phyloP scores from a whole-genome alignment of 2,888 invertebrate genomes.

The Pterobdella sp. region DNA sequence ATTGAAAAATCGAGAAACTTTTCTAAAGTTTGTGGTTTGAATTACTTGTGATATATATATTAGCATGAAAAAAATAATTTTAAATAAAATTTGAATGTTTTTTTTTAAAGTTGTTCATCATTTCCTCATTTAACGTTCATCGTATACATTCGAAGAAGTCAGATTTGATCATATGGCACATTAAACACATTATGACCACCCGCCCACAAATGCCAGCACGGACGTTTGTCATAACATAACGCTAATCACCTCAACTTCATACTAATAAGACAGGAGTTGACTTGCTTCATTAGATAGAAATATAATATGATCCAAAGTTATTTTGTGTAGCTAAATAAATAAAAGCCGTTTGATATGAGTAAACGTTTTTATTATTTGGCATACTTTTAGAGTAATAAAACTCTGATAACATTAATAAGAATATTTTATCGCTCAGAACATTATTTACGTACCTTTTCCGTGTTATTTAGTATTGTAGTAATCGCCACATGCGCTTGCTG shows the following conservation, averaged over 20 bases:
- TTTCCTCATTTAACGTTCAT: no score
- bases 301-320: background rate
- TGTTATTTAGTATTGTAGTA: slow-evolving; percentile 3
- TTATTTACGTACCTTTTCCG: slow-evolving; percentile 10
- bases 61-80: slow-evolving; percentile 1
- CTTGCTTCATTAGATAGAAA: background rate
- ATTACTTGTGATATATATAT: no score
- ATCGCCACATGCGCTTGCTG: slow-evolving; percentile 4
- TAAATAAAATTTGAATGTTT: background rate
- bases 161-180: slow-evolving; percentile 5
- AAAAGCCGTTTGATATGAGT: background rate
- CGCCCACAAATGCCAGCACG: slow-evolving; percentile 13
- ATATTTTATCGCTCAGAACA: background rate
- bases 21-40: no score
- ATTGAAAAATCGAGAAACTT: no score
- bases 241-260: slow-evolving; percentile 3
- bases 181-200: background rate
- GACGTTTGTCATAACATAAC: slow-evolving; percentile 5
- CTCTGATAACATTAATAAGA: background rate
- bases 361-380: background rate
- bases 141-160: no score
- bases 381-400: background rate
- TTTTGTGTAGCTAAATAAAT: background rate
- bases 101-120: no score
- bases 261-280: background rate